Conservation (phyloP, 2,113 vertebrate genomes). For the Malurus alboscapulatus region DNA sequence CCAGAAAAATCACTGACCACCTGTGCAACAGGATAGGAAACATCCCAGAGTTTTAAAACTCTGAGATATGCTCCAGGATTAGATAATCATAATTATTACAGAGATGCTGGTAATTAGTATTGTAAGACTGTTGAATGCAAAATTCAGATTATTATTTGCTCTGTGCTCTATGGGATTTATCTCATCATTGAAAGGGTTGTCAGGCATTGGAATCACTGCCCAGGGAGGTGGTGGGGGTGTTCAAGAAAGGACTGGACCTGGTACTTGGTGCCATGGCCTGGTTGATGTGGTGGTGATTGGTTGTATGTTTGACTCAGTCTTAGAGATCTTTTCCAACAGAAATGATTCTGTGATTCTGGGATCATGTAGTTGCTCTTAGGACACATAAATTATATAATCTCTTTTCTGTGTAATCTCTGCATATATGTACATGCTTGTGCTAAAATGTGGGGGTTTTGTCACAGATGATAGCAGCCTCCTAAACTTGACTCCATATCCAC, state of each 20-base stretch:
- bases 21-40: neutral
- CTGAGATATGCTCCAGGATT: neutral
- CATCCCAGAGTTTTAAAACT: neutral
- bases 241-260: neutral
- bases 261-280: neutral
- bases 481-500: conserved; percentile 94
- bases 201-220: neutral
- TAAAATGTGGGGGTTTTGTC: neutral
- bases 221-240: neutral
- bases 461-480: conserved; percentile 98
- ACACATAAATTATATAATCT: neutral
- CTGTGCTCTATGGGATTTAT: neutral
- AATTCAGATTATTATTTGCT: neutral
- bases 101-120: neutral
- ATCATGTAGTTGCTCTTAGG: neutral
- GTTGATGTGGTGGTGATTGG: neutral
- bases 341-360: neutral
- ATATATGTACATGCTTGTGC: neutral
- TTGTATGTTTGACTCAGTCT: neutral
- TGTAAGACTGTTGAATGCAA: neutral
- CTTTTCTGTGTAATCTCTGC: neutral
- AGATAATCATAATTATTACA: neutral
- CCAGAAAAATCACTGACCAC: neutral
- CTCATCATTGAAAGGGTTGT: neutral
- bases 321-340: neutral